Base-by-base conservation (phyloP, 2,888 invertebrate genomes). In the Microctonus brassicae region DNA sequence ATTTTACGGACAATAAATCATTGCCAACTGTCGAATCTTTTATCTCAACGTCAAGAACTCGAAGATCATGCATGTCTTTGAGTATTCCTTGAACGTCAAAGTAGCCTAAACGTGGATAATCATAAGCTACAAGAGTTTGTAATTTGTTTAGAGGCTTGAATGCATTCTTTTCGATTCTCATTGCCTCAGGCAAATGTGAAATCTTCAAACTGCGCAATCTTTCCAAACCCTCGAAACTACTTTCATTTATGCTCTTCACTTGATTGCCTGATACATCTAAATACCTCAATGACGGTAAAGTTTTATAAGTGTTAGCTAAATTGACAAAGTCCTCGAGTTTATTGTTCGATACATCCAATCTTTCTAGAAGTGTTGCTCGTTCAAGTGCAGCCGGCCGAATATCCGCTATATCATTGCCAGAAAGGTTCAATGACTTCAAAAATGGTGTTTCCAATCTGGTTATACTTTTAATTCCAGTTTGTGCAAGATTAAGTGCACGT, bases 261-360 rank as follows among this genome's bases (percentile, higher is more conserved):
- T 95, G 93, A 86, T 98, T 98, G 75, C 91, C 91, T 0, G 97
- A 96, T 29, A 97, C 89, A 83, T 97, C 95, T 24, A 98, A 86
- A 4, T 88, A 86, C 77, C 93, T 93, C 1, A 98, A 89, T 78
- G 93, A 92, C 0, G 93, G 89, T 1, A 94, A 88, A 1, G 91
- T 89, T 52, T 80, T 81, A 26, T 85, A 83, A 0, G 77, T 78
- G 26, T 70, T 77, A 0, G 78, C 75, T 3, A 84, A 55, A 58
- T 89, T 89, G 2, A 90, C 88, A 42, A 94, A 88, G 74, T 92
- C 90, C 0, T 87, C 85, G 47, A 94, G 88, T 75, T 91, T 87
- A 85, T 97, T 97, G 77, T 91, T 86, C 0, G 96, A 95, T 6
- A 97, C 83, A 86, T 96, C 95, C 52, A 97, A 87, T 0, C 90